These are phyloP conservation scores for Mimachlamys varia DNA, from an alignment of 2,888 invertebrate species.

Conservation along the genomic window DNA sequence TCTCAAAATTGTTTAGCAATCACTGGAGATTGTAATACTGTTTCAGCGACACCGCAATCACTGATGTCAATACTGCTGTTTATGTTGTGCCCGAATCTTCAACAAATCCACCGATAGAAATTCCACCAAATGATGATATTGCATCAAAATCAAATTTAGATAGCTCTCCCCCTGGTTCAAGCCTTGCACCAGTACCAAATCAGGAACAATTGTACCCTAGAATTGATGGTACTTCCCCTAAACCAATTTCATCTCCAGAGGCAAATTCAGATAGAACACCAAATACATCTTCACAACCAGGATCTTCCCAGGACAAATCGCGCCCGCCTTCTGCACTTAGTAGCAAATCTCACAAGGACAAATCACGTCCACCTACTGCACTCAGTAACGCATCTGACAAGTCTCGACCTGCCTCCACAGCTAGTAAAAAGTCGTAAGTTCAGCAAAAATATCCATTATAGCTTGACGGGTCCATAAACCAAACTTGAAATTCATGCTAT, in stretches of 20 bases:
- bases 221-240: not conserved
- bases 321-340: not conserved
- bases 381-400: not conserved
- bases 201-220: not conserved
- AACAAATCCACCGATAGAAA: not conserved
- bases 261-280: not conserved
- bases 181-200: not conserved
- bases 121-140: not conserved
- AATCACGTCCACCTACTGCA: not conserved
- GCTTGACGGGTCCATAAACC: not conserved
- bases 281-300: not conserved
- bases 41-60: not conserved
- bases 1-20: too few relatives aligned
- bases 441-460: not conserved
- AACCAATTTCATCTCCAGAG: not conserved
- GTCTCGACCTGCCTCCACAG: not conserved
- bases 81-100: not conserved
- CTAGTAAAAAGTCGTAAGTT: constrained; percentile 26
- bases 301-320: not conserved
- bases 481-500: not conserved
- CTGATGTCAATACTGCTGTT: not conserved
- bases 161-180: not conserved
- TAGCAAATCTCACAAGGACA: not conserved
- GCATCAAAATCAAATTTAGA: not conserved
- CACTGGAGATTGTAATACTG: not conserved